Conservation (phyloP, 2,113 vertebrate genomes). For the Pseudolaguvia tuberculata region DNA sequence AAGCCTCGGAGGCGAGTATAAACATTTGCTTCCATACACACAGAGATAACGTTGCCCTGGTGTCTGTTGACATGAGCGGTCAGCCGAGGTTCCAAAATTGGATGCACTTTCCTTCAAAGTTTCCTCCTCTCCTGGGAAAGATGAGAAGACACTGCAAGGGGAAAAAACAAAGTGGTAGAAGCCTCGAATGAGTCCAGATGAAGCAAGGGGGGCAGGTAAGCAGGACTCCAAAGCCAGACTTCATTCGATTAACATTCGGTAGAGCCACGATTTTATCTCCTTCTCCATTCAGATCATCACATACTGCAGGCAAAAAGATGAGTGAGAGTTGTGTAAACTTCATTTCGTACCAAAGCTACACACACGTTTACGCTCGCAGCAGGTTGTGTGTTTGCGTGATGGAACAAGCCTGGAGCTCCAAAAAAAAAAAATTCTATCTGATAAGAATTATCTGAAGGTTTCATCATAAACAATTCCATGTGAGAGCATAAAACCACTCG, state of each 20-base stretch:
- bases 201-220: slow-evolving; percentile 52
- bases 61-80: slow-evolving; percentile 42
- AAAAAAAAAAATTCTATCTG: slow-evolving; percentile 12
- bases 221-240: slow-evolving; percentile 57
- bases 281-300: slow-evolving; percentile 64
- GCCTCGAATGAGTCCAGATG: slow-evolving; percentile 66
- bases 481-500: neutral
- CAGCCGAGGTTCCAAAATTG: slow-evolving; percentile 44
- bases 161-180: slow-evolving; percentile 45
- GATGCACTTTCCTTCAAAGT: slow-evolving; percentile 31
- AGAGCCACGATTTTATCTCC: slow-evolving; percentile 54
- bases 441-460: slow-evolving; percentile 28
- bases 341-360: slow-evolving; percentile 29
- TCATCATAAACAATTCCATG: slow-evolving; percentile 27
- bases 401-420: neutral
- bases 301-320: slow-evolving; percentile 56
- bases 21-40: slow-evolving; percentile 28
- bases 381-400: neutral
- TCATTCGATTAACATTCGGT: slow-evolving; percentile 42
- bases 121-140: slow-evolving; percentile 45
- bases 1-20: slow-evolving; percentile 16
- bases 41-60: slow-evolving; percentile 40
- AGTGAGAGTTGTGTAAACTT: neutral
- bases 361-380: neutral
- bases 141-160: slow-evolving; percentile 19